Evolutionary conservation across 2,797 vertebrate species (phyloP), one percentile per base, ranked within the genome.

Genomic region (Allobates femoralis): DNA sequence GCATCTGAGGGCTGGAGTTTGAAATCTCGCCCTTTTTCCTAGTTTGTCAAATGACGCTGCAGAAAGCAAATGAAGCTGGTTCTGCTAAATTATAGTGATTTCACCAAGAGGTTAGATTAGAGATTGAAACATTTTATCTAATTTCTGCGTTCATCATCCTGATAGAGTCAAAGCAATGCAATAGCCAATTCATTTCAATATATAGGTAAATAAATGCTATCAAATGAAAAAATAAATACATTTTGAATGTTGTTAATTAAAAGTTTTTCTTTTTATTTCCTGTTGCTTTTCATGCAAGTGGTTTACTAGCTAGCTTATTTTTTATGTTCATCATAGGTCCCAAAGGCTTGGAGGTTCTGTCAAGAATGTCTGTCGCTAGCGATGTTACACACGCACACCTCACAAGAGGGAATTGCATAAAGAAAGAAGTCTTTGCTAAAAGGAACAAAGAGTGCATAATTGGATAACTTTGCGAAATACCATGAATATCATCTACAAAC

Each of bases 281-380:
- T 64, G 26, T 64, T 64, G 26, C 26, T 64, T 64, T 46, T 12
- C 37, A n/a, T 46, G 21, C 21, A 46, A 73, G 34, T 11, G 10
- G 19, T 73, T 73, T 73, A 41, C 32, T 41, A 73, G 37, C 32
- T 41, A 73, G 37, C 32, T 73, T 73, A n/a, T 73, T 64, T 41
- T 73, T 41, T 41, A 73, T 41, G 34, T 73, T 41, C 32, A 41
- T 46, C 34, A 73, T 46, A 73, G 10, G 21, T 73, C 69, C 34
- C 37, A 73, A 46, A 73, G 34, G 32, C 34, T n/a, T 73, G 69
- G 37, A 73, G 32, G 69, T 41, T 73, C 28, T 73, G 32, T 73
- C 34, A 73, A n/a, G 12, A 41, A 73, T 73, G 34, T 73, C 69
- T 41, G 34, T 73, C 37, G 21, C 69, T 73, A 73, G 69, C 32